Evolutionary conservation across 2,113 vertebrate species (phyloP).

Genomic region (Argyrosomus japonicus): DNA sequence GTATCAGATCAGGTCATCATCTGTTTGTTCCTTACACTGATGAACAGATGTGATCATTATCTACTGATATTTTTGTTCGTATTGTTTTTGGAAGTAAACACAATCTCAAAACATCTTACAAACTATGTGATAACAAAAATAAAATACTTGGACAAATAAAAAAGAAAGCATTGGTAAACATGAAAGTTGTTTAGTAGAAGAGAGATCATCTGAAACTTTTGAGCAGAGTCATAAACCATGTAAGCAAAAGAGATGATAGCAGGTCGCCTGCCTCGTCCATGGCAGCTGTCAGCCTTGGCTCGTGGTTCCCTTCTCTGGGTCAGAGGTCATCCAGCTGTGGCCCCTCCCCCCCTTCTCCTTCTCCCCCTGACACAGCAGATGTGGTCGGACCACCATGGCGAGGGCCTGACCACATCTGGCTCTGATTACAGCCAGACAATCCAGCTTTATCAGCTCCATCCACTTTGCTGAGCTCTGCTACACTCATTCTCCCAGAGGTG

Average conservation of each 20-base stretch:
- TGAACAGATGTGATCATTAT: not conserved
- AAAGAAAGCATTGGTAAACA: not conserved
- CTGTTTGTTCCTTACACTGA: not conserved
- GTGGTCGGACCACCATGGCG: constrained; percentile 83
- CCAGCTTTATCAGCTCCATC: constrained; percentile 83
- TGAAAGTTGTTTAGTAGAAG: not conserved
- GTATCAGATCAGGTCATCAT: constrained; percentile 10
- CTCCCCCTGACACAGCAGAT: constrained; percentile 79
- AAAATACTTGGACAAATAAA: not conserved
- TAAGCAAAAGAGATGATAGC: constrained; percentile 73
- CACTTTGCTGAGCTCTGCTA: constrained; percentile 75
- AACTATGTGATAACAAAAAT: not conserved
- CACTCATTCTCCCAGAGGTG: constrained; percentile 75
- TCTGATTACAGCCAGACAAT: constrained; percentile 85
- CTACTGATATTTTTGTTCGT: not conserved
- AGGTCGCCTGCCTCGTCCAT: constrained; percentile 73
- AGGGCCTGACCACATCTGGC: constrained; percentile 84
- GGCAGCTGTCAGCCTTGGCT: constrained; percentile 82
- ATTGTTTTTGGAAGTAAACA: constrained; percentile 1
- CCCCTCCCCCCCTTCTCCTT: constrained; percentile 67
- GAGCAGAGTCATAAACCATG: constrained; percentile 62
- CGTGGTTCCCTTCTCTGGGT: constrained; percentile 82
- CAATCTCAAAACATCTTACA: not conserved
- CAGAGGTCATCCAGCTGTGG: constrained; percentile 85
- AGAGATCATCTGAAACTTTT: constrained; percentile 19